Evolutionary conservation across 2,113 vertebrate species (phyloP), one percentile per base, ranked within the genome.

Genomic region (Alexandromys fortis): DNA sequence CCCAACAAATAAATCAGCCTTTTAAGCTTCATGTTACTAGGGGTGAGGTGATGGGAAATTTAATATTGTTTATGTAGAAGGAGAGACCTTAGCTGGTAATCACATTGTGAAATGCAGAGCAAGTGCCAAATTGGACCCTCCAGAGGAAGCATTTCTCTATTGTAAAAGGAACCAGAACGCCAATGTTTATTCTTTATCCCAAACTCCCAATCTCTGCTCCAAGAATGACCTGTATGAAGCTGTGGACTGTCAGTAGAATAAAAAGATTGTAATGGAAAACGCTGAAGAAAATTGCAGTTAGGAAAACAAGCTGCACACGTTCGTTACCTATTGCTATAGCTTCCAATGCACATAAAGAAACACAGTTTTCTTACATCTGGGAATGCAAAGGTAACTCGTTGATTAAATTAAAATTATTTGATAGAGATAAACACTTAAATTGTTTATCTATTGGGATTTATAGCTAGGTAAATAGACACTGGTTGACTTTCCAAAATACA

Each of bases 1-100:
- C 47, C 79, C 86, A 90, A 93, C 67, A 97, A 97, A 98, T 98
- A 97, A 98, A 98, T 95, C 92, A 97, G 95, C 38, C 94, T 67
- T 72, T 38, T 73, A 95, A 90, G 91, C 83, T 96, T 81, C 7
- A 3, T 91, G 65, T 47, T 89, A 96, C 73, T 42, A 91, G 77
- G 78, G 90, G 83, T 38, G 26, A 86, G 26, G 73, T 93, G 86
- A 96, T 2, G 38, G 87, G 91, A 97, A 96, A 9, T 89, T 94
- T 42, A 52, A 55, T 26, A 81, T 92, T 1, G 75, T 96, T 97
- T 92, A 72, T 91, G 52, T 89, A 68, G 1, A 79, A 79, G 67
- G 65, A 26, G 63, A 52, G 33, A 63, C 68, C 87, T 96, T 87
- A 97, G 3, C 83, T 97, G 96, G 76, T 92, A 52, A 49, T 94